Evolutionary conservation across 30 jellyfish, hydroid and myxozoan species (phyloP), one percentile per base, ranked within the genome.

Genomic region (Pelagia noctiluca): DNA sequence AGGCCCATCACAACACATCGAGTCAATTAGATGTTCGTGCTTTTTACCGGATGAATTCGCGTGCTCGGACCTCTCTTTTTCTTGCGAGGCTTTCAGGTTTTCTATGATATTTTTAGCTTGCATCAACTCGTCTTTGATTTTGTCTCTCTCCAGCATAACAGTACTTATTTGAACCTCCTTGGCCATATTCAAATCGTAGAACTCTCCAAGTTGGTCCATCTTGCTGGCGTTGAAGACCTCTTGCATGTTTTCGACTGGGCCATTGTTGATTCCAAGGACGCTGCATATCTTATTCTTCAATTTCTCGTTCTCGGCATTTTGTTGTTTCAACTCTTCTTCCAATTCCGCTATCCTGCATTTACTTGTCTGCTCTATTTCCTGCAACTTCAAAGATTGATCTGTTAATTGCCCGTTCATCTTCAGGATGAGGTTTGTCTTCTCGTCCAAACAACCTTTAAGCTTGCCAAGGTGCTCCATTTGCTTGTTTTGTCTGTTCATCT

Each of bases 21-120:
- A 1, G 18, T 76, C 87, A 0, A 76, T 7, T 35, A 76, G 42
- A 34, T 54, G 65, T 48, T 53, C 60, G 11, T 76, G 87, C 18
- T 73, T 73, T 29, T 3, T 33, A 46, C 57, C 12, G 21, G 30
- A 29, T 32, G n/a, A 33, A 13, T 13, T 53, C 69, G 13, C 3
- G 10, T 57, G 5, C 72, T 24, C 13, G 48, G 31, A 33, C 29
- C 16, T 19, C 42, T 30, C 11, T 35, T 35, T 31, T 3, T n/a
- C 4, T 32, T 23, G 3, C n/a, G 33, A 0, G 28, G 0, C 63
- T 33, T 47, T 18, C 47, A 60, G 10, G 21, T 3, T 12, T 0
- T 60, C 79, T 16, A 21, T 34, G 47, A 19, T 42, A 37, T 71
- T 71, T 47, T 22, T 52, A 52, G 68, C 68, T 2, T 3, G 68